These are phyloP conservation scores for Oreochromis grahami DNA, from an alignment of 2,797 vertebrate species.

Conservation along the genomic window DNA sequence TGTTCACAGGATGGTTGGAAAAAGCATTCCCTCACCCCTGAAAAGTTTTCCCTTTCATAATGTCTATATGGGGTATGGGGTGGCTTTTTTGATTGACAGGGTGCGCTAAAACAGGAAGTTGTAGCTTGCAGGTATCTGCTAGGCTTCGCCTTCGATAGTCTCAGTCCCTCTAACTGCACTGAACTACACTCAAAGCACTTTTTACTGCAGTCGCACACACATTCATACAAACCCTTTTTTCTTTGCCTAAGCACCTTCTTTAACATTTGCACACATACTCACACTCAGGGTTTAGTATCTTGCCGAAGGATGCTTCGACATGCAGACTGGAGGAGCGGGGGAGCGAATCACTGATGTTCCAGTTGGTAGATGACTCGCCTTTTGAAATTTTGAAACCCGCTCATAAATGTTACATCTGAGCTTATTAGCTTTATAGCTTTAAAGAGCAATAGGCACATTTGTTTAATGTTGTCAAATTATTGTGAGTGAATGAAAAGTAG, in stretches of 20 bases:
- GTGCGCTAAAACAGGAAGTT: neutral
- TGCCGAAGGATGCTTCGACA: neutral
- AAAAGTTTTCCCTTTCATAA: neutral
- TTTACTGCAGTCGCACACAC: neutral
- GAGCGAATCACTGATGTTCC: neutral
- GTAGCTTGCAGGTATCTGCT: neutral
- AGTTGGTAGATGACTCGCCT: neutral
- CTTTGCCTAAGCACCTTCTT: neutral
- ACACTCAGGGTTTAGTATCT: neutral
- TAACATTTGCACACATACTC: neutral
- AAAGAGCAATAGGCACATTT: neutral
- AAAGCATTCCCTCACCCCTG: neutral
- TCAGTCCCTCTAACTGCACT: neutral
- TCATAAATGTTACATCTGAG: neutral
- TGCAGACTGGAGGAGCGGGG: neutral
- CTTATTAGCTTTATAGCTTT: neutral
- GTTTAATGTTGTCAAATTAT: neutral
- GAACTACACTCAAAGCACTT: neutral
- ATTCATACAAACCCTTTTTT: neutral
- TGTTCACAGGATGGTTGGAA: neutral
- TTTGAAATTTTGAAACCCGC: neutral
- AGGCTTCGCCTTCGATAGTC: neutral
- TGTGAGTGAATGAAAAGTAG: neutral
- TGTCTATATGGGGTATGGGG: neutral
- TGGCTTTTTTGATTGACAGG: neutral